phyloP scores from a whole-genome alignment of 2,888 invertebrate species.

The Penaeus monodon region DNA sequence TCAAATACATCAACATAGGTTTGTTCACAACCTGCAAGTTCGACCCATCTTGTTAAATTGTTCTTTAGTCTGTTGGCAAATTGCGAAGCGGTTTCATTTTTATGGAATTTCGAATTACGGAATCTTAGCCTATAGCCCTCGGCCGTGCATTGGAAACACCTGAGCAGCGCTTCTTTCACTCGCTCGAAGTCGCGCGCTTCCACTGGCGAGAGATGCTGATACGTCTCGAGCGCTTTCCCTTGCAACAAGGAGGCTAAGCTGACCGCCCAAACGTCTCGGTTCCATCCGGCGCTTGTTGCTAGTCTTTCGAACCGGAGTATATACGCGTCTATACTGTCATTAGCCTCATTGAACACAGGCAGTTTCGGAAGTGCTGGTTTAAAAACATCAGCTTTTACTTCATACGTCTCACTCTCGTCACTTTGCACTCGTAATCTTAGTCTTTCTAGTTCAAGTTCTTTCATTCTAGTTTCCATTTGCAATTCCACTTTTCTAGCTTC shows the following conservation, averaged over 20 bases:
- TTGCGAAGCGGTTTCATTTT: background rate
- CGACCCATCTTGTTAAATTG: no score
- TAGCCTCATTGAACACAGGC: background rate
- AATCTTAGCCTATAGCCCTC: conserved; percentile 15
- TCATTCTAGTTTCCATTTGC: background rate
- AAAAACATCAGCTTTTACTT: background rate
- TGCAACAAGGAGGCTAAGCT: conserved; percentile 23
- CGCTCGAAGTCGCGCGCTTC: conserved; percentile 16
- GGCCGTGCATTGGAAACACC: conserved; percentile 21
- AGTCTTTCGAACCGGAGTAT: conserved; percentile 17
- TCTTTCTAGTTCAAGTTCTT: conserved; percentile 19
- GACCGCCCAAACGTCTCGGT: conserved; percentile 30
- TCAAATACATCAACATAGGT: no score
- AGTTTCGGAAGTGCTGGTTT: no score
- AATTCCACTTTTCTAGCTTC: no score
- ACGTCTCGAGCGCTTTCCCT: conserved; percentile 31
- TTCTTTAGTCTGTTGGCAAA: no score
- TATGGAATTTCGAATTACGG: conserved; percentile 16
- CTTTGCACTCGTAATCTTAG: background rate
- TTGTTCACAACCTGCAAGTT: no score
- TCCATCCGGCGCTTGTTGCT: conserved; percentile 17
- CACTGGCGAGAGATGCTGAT: conserved; percentile 12
- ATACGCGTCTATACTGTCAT: conserved; percentile 30
- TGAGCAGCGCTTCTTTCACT: conserved; percentile 30
- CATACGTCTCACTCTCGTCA: background rate